Conservation (phyloP, 2,888 invertebrate species). For the Orthonevra nobilis region DNA sequence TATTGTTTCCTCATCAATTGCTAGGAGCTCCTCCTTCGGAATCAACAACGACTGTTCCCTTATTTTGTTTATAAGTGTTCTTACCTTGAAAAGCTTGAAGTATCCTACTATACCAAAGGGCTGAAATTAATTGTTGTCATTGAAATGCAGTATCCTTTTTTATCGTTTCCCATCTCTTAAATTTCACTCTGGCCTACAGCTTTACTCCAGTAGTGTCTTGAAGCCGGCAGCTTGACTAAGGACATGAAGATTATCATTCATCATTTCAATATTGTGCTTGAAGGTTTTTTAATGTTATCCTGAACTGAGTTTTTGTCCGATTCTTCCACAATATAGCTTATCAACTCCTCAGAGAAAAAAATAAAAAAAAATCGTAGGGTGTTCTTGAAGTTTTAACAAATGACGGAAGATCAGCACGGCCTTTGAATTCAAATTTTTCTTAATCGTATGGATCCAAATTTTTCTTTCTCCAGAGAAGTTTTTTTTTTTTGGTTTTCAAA, state of each 20-base stretch:
- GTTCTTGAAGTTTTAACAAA: background rate
- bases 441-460: too few relatives aligned
- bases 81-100: constrained; percentile 33
- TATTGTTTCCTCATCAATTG: too few relatives aligned
- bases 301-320: constrained; percentile 3
- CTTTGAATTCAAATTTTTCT: too few relatives aligned
- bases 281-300: constrained; percentile 13
- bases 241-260: constrained; percentile 2
- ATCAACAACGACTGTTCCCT: background rate
- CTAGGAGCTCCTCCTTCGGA: constrained; percentile 25
- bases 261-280: constrained; percentile 1
- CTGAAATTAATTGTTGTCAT: constrained; percentile 24
- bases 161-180: constrained; percentile 29
- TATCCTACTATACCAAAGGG: constrained; percentile 16
- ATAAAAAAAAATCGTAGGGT: constrained; percentile 15
- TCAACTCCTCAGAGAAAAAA: constrained; percentile 7
- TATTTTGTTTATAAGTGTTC: constrained; percentile 10
- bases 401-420: background rate
- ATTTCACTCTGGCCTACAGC: constrained; percentile 7
- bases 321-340: background rate
- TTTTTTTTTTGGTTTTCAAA: too few relatives aligned
- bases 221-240: background rate
- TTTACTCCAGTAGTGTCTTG: constrained; percentile 6
- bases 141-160: constrained; percentile 41
- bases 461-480: too few relatives aligned